These are phyloP conservation scores for Cheumatopsyche charites DNA, from an alignment of 1,140 invertebrate genomes.

Conservation along the genomic window DNA sequence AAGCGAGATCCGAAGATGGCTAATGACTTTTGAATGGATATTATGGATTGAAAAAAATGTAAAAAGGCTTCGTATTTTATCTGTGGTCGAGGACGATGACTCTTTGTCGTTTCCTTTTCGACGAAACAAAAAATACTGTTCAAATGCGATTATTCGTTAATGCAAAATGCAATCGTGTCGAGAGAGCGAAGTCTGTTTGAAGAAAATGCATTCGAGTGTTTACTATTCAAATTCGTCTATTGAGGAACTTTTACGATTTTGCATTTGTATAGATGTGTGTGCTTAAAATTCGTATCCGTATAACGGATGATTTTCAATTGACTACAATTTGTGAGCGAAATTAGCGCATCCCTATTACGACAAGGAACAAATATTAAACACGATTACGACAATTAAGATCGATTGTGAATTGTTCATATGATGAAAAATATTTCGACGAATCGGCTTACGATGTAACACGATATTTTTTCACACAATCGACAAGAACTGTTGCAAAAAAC, in stretches of 20 bases:
- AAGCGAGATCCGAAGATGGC: too few relatives aligned
- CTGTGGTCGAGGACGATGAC: background rate
- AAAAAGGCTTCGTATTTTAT: too few relatives aligned
- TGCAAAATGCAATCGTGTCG: background rate
- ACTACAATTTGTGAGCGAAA: background rate
- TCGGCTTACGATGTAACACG: background rate
- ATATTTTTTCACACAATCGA: background rate
- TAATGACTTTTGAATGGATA: too few relatives aligned
- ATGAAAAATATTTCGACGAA: background rate
- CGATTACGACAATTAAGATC: background rate
- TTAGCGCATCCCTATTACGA: background rate
- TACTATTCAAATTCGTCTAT: background rate
- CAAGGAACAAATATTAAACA: too few relatives aligned
- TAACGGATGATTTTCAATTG: background rate
- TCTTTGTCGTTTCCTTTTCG: background rate
- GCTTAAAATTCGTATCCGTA: background rate
- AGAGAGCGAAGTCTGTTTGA: background rate
- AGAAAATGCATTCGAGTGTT: background rate
- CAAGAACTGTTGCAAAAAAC: background rate
- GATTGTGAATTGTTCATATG: background rate
- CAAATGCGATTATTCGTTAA: background rate
- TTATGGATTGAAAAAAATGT: too few relatives aligned
- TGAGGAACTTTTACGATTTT: background rate
- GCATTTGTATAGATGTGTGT: background rate
- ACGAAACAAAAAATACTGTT: background rate